phyloP scores from a whole-genome alignment of 2,113 vertebrate genomes.

The Otis tarda region DNA sequence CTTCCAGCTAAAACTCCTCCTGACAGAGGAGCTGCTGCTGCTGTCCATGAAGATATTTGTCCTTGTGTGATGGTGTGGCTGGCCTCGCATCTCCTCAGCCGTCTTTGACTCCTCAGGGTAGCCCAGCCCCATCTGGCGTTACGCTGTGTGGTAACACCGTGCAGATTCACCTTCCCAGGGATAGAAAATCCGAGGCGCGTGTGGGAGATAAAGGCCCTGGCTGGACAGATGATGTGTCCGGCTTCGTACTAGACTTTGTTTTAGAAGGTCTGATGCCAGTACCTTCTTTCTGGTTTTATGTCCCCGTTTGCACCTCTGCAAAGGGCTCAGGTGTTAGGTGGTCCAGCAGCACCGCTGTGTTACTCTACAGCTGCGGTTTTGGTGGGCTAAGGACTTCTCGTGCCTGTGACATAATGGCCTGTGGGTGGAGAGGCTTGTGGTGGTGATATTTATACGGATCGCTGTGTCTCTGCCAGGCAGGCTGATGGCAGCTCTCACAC shows the following conservation, averaged over 20 bases:
- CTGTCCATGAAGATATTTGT: fast-evolving
- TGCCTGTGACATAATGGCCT: neutral
- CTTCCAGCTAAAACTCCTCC: neutral
- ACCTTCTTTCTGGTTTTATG: neutral
- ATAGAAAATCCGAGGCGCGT: fast-evolving
- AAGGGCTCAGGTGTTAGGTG: neutral
- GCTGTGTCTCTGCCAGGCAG: neutral
- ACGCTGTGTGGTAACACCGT: neutral
- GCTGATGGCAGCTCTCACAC: neutral
- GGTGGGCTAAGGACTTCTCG: neutral
- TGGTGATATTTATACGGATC: neutral
- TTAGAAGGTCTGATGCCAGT: neutral
- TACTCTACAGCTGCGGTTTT: neutral
- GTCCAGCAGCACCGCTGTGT: neutral
- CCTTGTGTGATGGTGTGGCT: neutral
- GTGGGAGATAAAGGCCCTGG: neutral
- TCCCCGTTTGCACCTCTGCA: neutral
- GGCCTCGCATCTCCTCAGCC: neutral
- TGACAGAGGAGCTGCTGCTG: neutral
- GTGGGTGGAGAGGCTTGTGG: neutral
- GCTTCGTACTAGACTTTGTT: neutral
- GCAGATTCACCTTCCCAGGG: neutral
- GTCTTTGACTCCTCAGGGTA: neutral
- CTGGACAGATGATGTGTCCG: neutral
- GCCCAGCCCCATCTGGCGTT: neutral